These are phyloP conservation scores for Chaenogobius annularis DNA, from an alignment of 2,113 vertebrate species.

Conservation along the genomic window DNA sequence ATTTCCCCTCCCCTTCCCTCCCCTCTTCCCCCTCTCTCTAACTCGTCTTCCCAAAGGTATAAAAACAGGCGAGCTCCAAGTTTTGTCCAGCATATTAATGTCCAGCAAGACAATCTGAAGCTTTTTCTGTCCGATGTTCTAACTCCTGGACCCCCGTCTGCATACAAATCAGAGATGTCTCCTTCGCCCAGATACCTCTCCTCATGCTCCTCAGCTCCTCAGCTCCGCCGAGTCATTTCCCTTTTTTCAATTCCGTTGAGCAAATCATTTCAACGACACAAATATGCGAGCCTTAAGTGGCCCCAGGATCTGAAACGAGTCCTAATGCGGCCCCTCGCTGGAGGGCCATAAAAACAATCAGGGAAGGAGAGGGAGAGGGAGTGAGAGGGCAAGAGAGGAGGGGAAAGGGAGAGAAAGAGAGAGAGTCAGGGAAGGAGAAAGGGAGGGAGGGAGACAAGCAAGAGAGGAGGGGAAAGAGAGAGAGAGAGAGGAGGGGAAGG, in stretches of 20 bases:
- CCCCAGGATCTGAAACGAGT: neutral
- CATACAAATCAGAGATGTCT: constrained; percentile 28
- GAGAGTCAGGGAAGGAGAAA: too few species aligned
- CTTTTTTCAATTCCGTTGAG: neutral
- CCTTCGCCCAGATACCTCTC: neutral
- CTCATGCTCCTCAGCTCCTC: too few species aligned
- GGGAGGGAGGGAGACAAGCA: neutral
- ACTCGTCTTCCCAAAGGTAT: too few species aligned
- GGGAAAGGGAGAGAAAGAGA: neutral
- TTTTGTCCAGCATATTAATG: neutral
- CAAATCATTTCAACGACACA: constrained; percentile 4
- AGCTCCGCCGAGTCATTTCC: neutral
- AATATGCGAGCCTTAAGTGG: neutral
- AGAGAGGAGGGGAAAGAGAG: neutral
- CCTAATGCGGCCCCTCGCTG: too few species aligned
- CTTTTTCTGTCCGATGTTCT: too few species aligned
- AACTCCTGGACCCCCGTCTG: neutral
- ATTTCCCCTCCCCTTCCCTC: too few species aligned
- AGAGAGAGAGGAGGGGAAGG: neutral
- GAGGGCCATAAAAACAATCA: too few species aligned
- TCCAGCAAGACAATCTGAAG: neutral
- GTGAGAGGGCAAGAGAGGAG: too few species aligned
- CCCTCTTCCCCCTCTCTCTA: too few species aligned
- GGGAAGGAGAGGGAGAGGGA: too few species aligned
- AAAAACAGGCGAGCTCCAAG: too few species aligned